Evolutionary conservation across 2,888 invertebrate species (phyloP).

Genomic region (Phengaris alcon): DNA sequence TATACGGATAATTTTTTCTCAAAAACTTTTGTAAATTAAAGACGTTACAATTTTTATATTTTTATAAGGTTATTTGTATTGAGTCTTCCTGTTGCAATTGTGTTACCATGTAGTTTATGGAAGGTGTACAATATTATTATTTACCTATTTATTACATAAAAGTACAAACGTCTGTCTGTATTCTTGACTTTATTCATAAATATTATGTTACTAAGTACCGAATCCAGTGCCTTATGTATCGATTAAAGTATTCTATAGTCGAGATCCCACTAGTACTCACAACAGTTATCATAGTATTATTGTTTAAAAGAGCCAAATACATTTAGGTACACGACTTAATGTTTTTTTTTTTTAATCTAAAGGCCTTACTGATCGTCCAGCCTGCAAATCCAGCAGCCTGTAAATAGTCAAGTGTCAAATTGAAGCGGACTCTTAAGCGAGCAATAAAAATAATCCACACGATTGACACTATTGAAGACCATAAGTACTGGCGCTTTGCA

Average conservation of each 20-base stretch:
- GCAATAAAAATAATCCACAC: too few species aligned
- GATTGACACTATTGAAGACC: too few species aligned
- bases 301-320: too few species aligned
- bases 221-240: slow-evolving; percentile 55
- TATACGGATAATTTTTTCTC: not conserved
- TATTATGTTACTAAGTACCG: slow-evolving; percentile 38
- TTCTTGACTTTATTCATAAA: not conserved
- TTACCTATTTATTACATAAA: not conserved
- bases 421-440: too few species aligned
- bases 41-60: slow-evolving; percentile 7
- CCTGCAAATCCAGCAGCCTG: too few species aligned
- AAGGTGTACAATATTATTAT: slow-evolving; percentile 2
- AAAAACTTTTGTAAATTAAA: slow-evolving; percentile 7
- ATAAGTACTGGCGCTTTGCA: too few species aligned
- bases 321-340: too few species aligned
- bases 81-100: not conserved
- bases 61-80: slow-evolving; percentile 2
- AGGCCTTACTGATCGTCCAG: too few species aligned
- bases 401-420: too few species aligned
- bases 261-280: too few species aligned
- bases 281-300: too few species aligned
- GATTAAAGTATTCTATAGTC: slow-evolving; percentile 21
- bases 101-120: slow-evolving; percentile 15
- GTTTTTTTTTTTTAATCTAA: too few species aligned
- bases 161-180: slow-evolving; percentile 14